Evolutionary conservation across 64 coral and sea anemone genomes (phyloP), one percentile per base, ranked within the genome.

Genomic region (Porites lutea): DNA sequence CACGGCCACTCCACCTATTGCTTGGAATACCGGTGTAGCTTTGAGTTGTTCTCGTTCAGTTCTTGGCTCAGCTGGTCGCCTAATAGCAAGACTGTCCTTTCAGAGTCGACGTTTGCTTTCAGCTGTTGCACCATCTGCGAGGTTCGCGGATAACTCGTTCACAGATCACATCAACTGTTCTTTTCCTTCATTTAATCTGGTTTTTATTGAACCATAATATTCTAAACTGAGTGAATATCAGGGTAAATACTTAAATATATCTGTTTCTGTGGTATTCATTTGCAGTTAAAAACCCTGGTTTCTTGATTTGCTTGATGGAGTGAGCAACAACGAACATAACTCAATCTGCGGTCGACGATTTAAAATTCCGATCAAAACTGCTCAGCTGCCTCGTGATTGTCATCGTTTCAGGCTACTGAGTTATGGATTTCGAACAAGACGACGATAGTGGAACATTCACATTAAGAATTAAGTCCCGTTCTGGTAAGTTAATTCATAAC

Each of bases 401-500:
- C 77, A 14, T 18, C 78, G 14, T 81, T 64, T 3, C 46, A 22
- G 47, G 81, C 46, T 21, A 68, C 46, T 52, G 55, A 65, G 71
- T 87, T 10, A 87, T 93, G 91, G 73, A 79, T 57, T 79, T 71
- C 48, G 75, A 75, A 3, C 67, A 93, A 59, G 65, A 69, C 14
- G 91, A 93, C 43, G 91, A 87, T 11, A 87, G 72, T 87, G 91
- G 91, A 22, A 93, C 91, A 86, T 93, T 93, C 22, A 93, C 91
- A 16, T 83, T 93, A 0, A 78, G 85, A 78, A 93, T 93, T 16
- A 93, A 93, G 82, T 87, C 91, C 4, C 78, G 79, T 67, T 79
- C 82, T 52, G 91, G 91, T 93, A 45, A 76, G 82, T 86, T 59
- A 13, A 48, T 15, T 91, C 15, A 3, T n/a, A n/a, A n/a, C n/a